Base-by-base conservation (phyloP, 35 echinoderm and acorn worm species). In the Acanthaster planci region DNA sequence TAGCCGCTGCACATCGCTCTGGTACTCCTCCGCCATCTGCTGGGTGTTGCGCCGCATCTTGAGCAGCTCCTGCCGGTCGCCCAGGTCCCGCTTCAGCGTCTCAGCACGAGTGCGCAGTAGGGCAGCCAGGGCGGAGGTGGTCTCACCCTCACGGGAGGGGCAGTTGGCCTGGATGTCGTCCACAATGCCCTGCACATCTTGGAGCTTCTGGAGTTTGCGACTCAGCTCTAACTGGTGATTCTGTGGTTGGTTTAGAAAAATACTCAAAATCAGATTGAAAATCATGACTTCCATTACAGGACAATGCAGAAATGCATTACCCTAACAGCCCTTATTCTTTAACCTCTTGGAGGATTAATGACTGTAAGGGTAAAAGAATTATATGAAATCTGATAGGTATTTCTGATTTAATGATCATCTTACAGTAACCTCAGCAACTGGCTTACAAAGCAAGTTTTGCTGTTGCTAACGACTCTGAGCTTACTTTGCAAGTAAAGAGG, bases 1-100 rank as follows among this genome's bases (percentile, higher is more conserved):
- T 2, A 93, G 84, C 40, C 84, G 90, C 40, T 93, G 82, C 58
- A 97, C 88, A 72, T 93, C 88, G 85, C 91, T 92, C 77, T 97
- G 91, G 88, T 93, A 97, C 17, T 90, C 91, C 51, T 88, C 60
- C 0, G 91, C 91, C 52, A 97, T 37, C 47, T 86, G 56, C 51
- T 97, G 90, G 3, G 87, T 90, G 50, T 93, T 89, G 42, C 81
- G 77, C 51, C 40, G 80, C 34, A 86, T 85, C 27, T 86, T 83
- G 27, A 90, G 76, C 30, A 77, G 80, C 5, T 90, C 91, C 52
- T 86, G 76, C 38, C 90, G 83, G 18, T 87, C 83, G 0, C 51
- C 77, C 17, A 93, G 78, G 38, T 85, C 88, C 14, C 88, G 78
- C 77, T 90, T 93, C 2, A 93, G 80, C 1, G 80, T 77, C 37